Base-by-base conservation (phyloP, 2,113 vertebrate species). In the Leptocoma aspasia region DNA sequence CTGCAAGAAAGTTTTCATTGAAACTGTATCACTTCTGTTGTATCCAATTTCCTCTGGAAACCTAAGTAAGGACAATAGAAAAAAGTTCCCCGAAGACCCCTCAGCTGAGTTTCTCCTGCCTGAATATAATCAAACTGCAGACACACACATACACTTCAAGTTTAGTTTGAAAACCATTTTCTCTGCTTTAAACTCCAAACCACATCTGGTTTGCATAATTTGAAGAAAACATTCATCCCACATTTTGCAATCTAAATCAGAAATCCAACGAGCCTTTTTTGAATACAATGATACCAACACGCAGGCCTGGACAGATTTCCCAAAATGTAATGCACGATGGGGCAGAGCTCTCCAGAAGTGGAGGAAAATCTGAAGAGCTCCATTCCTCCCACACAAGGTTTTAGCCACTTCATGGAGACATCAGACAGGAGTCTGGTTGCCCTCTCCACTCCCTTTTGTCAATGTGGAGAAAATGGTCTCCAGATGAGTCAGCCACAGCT, bases 401-500 rank as follows among this genome's bases (percentile, higher is more conserved):
- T 93, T 47, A 87, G 81, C 56, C 76, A 77, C 73, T 64, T 92
- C 76, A 77, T 4, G 86, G 72, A 94, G 80, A 63, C 83, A 89
- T 84, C 89, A 93, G 90, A 72, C 92, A 94, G 71, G 15, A 93
- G 72, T 10, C 64, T 83, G 45, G 68, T 49, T 93, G 65, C 81
- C 76, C 82, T 89, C 37, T 44, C 75, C 65, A 76, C 86, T 90
- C 89, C 72, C 83, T 81, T 88, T 80, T 92, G 91, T 93, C 80
- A 93, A 35, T 16, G 60, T 56, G 59, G 80, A 94, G 89, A 94
- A 94, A 95, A 97, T 90, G 68, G 93, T 86, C 89, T 92, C 89
- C 95, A 97, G 92, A 95, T 93, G 96, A 95, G 86, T 94, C 95
- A 87, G 85, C 78, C 90, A 37, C 69, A 81, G 26, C 68, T 94